Evolutionary conservation across 2,888 invertebrate genomes (phyloP).

Genomic region (Balanococcus diminutus): DNA sequence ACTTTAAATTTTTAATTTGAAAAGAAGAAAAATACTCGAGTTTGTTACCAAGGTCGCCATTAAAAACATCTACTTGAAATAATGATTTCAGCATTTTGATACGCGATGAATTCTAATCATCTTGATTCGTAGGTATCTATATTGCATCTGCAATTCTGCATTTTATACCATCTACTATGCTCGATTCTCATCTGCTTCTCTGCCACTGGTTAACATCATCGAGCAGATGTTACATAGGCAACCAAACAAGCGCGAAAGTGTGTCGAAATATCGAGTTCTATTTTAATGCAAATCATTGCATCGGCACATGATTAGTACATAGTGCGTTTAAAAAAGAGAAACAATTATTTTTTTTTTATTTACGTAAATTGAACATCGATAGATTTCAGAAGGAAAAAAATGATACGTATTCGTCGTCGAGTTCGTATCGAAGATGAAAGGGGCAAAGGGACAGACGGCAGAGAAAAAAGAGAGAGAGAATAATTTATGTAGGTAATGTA

Average conservation of each 20-base stretch:
- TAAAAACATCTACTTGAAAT: not conserved
- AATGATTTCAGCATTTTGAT: not conserved
- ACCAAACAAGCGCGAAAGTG: constrained; percentile 1
- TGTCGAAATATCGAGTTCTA: not conserved
- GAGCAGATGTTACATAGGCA: not conserved
- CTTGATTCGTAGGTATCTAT: not conserved
- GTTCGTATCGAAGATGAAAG: not conserved
- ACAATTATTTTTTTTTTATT: not conserved
- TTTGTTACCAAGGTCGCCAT: not conserved
- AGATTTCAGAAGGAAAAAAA: not conserved
- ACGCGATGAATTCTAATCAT: not conserved
- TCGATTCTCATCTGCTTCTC: not conserved
- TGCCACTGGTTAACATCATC: not conserved
- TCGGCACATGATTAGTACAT: not conserved
- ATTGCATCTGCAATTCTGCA: not conserved
- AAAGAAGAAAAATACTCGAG: too few species aligned
- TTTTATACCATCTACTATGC: not conserved
- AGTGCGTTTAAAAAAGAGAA: not conserved
- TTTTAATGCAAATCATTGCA: not conserved
- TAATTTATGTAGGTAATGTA: constrained; percentile 44
- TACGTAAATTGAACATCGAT: not conserved
- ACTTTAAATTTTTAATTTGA: not conserved
- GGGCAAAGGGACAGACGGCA: not conserved
- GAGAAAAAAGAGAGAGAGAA: not conserved
- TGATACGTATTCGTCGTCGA: not conserved